Evolutionary conservation across 2,888 invertebrate genomes (phyloP), one percentile per base, ranked within the genome.

Genomic region (Pachycephus smyrnensis): DNA sequence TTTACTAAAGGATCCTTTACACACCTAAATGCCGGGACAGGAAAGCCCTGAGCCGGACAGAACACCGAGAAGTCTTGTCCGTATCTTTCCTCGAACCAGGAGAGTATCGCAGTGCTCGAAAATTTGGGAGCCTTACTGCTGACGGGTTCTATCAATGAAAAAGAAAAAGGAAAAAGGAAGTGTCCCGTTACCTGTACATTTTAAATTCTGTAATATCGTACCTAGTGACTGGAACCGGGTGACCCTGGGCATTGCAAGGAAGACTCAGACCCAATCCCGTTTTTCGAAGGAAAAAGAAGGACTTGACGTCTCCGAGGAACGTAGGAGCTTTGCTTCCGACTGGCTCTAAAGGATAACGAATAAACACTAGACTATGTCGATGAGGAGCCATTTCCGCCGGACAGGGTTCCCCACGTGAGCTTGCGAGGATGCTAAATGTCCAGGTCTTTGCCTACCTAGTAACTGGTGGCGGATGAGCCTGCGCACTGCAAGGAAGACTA

Each of bases 21-120:
- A 9, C 71, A 96, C 95, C 95, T 95, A 94, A 94, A 94, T 83
- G 94, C 92, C 87, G 96, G 95, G 89, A 95, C 94, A 80, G 96
- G 96, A 92, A 94, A 96, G 36, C 95, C 95, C 91, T 96, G 96
- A 32, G 96, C 95, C 79, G 95, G 95, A 91, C 96, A 96, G 85
- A 95, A 92, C 82, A 96, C 90, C 73, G 95, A 94, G 86, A 95
- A 92, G 89, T 71, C 93, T 94, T 85, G 90, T 90, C 82, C 92
- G 91, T 86, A 31, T 92, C 86, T 82, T 92, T 89, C 89, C 11
- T 73, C 30, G 77, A 77, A 75, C 55, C 55, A 35, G 30, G 37
- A 75, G 37, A 55, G 71, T 12, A 32, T 71, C 32, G 31, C 33
- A 23, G 32, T 71, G 84, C 94, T 94, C 15, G 94, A 94, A 89